These are phyloP conservation scores for Chaenodraco wilsoni DNA, from an alignment of 2,797 vertebrate genomes.

Conservation along the genomic window DNA sequence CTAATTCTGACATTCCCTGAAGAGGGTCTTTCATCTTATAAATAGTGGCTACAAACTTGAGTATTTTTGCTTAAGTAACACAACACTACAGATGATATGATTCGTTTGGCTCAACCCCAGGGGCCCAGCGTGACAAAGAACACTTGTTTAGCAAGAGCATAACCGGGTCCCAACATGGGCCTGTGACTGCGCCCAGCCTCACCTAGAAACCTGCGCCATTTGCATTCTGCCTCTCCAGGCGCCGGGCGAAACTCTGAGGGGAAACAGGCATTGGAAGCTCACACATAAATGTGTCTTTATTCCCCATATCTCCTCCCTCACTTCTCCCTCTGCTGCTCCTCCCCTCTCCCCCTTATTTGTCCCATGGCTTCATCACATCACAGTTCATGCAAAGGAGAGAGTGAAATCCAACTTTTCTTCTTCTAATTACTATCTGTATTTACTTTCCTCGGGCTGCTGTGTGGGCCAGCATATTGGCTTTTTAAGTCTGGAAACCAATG, in stretches of 20 bases:
- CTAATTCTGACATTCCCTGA: conserved; percentile 81
- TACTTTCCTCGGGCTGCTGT: conserved; percentile 70
- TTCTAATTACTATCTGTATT: conserved; percentile 77
- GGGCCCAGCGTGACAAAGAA: conserved; percentile 80
- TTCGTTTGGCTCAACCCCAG: conserved; percentile 75
- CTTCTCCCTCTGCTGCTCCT: too few relatives aligned
- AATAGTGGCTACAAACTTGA: conserved; percentile 82
- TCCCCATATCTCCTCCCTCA: conserved; percentile 49
- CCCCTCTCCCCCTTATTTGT: conserved; percentile 68
- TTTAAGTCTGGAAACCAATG: conserved; percentile 60
- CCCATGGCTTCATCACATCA: conserved; percentile 76
- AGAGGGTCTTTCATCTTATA: conserved; percentile 86
- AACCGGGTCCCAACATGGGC: conserved; percentile 76
- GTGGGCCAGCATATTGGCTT: conserved; percentile 59
- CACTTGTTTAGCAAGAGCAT: conserved; percentile 78
- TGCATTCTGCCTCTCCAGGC: conserved; percentile 79
- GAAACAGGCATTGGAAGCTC: conserved; percentile 68
- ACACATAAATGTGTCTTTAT: conserved; percentile 78
- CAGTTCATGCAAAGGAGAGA: conserved; percentile 78
- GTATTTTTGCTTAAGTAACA: conserved; percentile 80
- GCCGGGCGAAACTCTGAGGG: conserved; percentile 58
- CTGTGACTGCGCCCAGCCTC: conserved; percentile 70
- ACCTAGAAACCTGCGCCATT: conserved; percentile 78
- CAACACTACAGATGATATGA: conserved; percentile 78
- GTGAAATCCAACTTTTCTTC: conserved; percentile 71